Evolutionary conservation across 2,888 invertebrate species (phyloP).

Genomic region (Muscina levida): DNA sequence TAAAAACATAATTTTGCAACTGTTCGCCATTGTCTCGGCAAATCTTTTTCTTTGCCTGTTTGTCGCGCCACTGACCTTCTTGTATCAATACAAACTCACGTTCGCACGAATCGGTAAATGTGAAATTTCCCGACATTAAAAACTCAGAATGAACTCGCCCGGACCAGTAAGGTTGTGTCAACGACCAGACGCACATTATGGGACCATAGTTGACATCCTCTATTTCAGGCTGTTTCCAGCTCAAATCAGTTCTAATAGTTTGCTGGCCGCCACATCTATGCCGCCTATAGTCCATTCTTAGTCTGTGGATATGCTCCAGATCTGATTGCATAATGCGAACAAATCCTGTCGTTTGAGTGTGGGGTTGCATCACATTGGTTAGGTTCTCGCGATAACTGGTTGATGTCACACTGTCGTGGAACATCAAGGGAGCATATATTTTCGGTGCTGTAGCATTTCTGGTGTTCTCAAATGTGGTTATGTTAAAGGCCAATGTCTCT

Average conservation of each 20-base stretch:
- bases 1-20: conserved; percentile 58
- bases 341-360: conserved; percentile 58
- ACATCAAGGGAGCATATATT: neutral
- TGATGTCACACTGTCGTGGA: neutral
- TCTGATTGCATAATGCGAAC: conserved; percentile 68
- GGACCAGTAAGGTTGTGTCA: conserved; percentile 71
- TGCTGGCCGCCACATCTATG: conserved; percentile 86
- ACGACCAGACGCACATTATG: conserved; percentile 87
- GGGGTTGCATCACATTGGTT: conserved; percentile 40
- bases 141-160: conserved; percentile 48
- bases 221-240: conserved; percentile 76
- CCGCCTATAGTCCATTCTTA: conserved; percentile 82
- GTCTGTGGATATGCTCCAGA: conserved; percentile 52
- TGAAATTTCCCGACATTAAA: conserved; percentile 80
- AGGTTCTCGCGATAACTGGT: conserved; percentile 42
- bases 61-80: conserved; percentile 64
- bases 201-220: conserved; percentile 70
- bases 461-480: conserved; percentile 45
- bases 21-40: conserved; percentile 69
- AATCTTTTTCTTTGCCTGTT: neutral
- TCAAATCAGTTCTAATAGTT: conserved; percentile 72
- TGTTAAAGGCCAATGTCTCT: conserved; percentile 72
- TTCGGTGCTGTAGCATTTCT: neutral
- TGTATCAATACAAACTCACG: conserved; percentile 81
- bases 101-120: conserved; percentile 82